Evolutionary conservation across 2,888 invertebrate genomes (phyloP), one percentile per base, ranked within the genome.

Genomic region (Aphrophora alni): DNA sequence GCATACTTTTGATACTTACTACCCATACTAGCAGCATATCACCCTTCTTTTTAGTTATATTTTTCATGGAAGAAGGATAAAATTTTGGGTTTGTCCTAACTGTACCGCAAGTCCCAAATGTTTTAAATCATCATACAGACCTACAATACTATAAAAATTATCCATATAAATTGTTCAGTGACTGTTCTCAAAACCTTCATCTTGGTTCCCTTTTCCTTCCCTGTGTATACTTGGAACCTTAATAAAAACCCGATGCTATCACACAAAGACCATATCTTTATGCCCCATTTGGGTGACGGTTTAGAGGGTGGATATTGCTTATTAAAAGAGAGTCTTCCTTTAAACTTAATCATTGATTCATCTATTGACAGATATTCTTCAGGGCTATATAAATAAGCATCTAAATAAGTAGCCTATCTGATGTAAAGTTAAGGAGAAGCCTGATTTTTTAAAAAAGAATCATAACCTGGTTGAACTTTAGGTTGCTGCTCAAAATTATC

Each of bases 281-380:
- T 75, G 38, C 51, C 51, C 51, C 75, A 75, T 75, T 75, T 25
- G 12, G 44, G 26, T 44, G 26, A 75, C n/a, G 75, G 75, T 51
- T 75, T 75, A 26, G 24, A 51, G 10, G 51, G 75, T 24, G 28
- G 75, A 26, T 51, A 73, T 38, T 73, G 73, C 73, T 73, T 73
- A n/a, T n/a, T n/a, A 38, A 73, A 73, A 38, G 33, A 73, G 21
- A 73, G 73, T 33, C 25, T 75, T n/a, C 75, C 44, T 26, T 75
- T 51, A 51, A 75, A 51, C 44, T 75, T 75, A 38, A 75, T 51
- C 51, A 51, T 51, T n/a, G 38, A 38, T 75, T 75, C 51, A 51
- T 75, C 75, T 25, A 51, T 75, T 38, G 75, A 38, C 38, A 75
- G 38, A 1, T 44, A 27, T 75, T 33, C 14, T 38, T 51, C 26